Evolutionary conservation across 2,113 vertebrate species (phyloP).

Genomic region (Tinamus guttatus): DNA sequence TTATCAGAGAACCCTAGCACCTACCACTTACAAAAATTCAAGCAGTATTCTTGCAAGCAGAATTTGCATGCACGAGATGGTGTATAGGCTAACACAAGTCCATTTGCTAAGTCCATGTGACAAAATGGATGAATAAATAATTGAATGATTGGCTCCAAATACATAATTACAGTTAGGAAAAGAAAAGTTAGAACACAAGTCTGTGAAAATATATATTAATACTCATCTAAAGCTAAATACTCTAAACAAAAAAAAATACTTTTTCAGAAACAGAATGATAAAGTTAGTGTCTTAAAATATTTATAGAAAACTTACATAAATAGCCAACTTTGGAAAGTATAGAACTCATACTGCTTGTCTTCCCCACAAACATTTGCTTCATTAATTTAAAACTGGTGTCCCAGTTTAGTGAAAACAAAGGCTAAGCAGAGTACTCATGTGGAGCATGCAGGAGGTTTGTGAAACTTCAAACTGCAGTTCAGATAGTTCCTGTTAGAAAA

Average conservation of each 20-base stretch:
- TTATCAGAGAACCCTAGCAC: slow-evolving; percentile 70
- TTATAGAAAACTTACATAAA: slow-evolving; percentile 26
- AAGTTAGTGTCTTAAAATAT: not conserved
- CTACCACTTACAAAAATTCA: slow-evolving; percentile 68
- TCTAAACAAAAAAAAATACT: slow-evolving; percentile 41
- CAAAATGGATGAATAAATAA: slow-evolving; percentile 66
- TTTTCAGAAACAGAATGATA: slow-evolving; percentile 17
- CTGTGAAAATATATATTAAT: slow-evolving; percentile 53
- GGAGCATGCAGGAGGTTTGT: not conserved
- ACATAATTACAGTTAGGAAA: slow-evolving; percentile 56
- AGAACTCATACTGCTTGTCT: not conserved
- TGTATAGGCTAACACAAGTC: slow-evolving; percentile 55
- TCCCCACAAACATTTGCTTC: not conserved
- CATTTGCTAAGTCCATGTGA: slow-evolving; percentile 54
- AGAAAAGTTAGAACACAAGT: slow-evolving; percentile 24
- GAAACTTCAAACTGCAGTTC: slow-evolving; percentile 11
- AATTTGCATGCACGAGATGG: slow-evolving; percentile 65
- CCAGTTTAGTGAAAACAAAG: not conserved
- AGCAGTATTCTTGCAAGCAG: slow-evolving; percentile 50
- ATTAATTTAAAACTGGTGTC: not conserved
- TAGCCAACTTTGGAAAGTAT: not conserved
- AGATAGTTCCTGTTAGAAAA: slow-evolving; percentile 1
- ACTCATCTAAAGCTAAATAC: slow-evolving; percentile 43
- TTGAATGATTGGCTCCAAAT: slow-evolving; percentile 58
- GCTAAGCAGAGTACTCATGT: not conserved